Base-by-base conservation (phyloP, 2,113 vertebrate species). In the Felis chaus region DNA sequence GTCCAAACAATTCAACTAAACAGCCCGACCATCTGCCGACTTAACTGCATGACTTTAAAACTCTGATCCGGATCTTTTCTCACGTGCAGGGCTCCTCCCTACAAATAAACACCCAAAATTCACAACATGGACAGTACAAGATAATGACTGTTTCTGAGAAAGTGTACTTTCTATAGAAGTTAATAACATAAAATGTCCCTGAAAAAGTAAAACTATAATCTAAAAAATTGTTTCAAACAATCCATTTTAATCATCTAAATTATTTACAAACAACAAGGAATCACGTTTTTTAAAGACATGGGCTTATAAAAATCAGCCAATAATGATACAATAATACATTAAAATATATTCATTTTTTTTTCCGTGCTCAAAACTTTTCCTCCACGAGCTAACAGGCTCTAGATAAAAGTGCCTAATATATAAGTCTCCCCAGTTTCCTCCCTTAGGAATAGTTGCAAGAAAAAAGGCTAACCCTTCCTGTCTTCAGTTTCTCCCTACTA, bases 241-340 rank as follows among this genome's bases (percentile, higher is more conserved):
- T 96, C 91, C 63, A 71, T 71, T 98, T 97, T 98, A 98, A 98
- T 98, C 50, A 69, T 80, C 96, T 95, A 95, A 66, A 31, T 79
- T 19, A 74, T 89, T 95, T 93, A 97, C 86, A 98, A 55, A 69
- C 68, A 92, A 89, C 84, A 91, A 13, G n/a, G 39, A 81, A 36
- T 45, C 55, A 10, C 81, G 55, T 78, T 97, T 91, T 91, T 90
- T 57, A 27, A 94, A 97, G 50, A 96, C 76, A 89, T 3, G 65
- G 53, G 36, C 41, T 95, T 86, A 61, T 39, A 82, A 91, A 94
- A 94, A 82, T 12, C 55, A 94, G 73, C 74, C 85, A 76, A 79
- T 50, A 53, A 63, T 92, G 53, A 93, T 87, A 97, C 57, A 84
- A 69, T 23, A 93, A 89, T 31, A 95, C 63, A 95, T 65, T 61